These are phyloP conservation scores for Antheraea assamensis DNA, from an alignment of 2,888 invertebrate species.

Conservation along the genomic window DNA sequence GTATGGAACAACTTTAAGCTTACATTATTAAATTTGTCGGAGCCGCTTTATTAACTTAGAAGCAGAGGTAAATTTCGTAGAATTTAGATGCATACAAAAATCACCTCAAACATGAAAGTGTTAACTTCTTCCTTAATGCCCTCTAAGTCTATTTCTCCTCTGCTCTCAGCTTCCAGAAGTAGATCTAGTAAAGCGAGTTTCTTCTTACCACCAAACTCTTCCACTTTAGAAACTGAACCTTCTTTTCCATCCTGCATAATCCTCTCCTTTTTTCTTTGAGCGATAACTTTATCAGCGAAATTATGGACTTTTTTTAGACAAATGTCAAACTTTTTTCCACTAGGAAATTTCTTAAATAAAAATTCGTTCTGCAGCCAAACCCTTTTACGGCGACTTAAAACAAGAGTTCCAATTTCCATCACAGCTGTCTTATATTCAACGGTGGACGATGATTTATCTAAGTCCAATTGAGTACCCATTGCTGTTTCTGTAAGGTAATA, in stretches of 20 bases:
- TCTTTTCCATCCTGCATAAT: slow-evolving; percentile 22
- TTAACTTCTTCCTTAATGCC: slow-evolving; percentile 88
- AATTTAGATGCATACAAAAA: not conserved
- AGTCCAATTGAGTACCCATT: slow-evolving; percentile 83
- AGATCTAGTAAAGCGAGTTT: slow-evolving; percentile 86
- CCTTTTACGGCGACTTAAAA: slow-evolving; percentile 52
- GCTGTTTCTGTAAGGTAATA: slow-evolving; percentile 73
- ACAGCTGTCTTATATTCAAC: slow-evolving; percentile 78
- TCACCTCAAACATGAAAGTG: slow-evolving; percentile 88
- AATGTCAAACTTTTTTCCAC: slow-evolving; percentile 73
- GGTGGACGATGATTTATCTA: slow-evolving; percentile 60
- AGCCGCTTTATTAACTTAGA: not conserved
- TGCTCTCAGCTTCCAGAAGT: slow-evolving; percentile 81
- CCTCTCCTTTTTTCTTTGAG: slow-evolving; percentile 58
- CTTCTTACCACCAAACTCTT: slow-evolving; percentile 52
- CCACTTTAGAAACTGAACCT: slow-evolving; percentile 17
- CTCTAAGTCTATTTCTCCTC: slow-evolving; percentile 81
- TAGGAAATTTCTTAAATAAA: slow-evolving; percentile 68
- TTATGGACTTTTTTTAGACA: slow-evolving; percentile 73
- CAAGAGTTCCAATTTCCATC: slow-evolving; percentile 55
- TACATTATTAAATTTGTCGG: not conserved
- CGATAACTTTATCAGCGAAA: slow-evolving; percentile 81
- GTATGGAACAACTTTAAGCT: too few species aligned
- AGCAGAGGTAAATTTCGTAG: not conserved
- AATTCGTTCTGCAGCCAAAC: slow-evolving; percentile 83